These are phyloP conservation scores for Acrobeloides nanus DNA, from an alignment of 2,888 invertebrate species.

Conservation along the genomic window DNA sequence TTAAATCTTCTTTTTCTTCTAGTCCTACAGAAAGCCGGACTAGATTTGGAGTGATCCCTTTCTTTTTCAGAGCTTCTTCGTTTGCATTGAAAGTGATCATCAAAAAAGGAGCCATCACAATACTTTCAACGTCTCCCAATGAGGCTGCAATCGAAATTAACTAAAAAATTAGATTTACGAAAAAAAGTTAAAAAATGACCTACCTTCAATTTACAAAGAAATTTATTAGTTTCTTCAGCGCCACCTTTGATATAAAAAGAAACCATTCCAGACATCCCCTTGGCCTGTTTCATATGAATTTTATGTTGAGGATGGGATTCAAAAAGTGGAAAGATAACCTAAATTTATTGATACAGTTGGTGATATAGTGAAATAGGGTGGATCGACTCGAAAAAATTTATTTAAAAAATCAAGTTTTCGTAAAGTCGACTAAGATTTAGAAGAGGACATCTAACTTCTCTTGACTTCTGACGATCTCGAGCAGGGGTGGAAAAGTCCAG, in stretches of 20 bases:
- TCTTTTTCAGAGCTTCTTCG: conserved; percentile 64
- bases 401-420: too few relatives aligned
- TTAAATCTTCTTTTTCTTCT: conserved; percentile 76
- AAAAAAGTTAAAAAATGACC: not conserved
- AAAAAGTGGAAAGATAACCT: conserved; percentile 61
- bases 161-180: conserved; percentile 28
- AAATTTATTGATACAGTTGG: too few relatives aligned
- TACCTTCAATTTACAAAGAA: conserved; percentile 67
- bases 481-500: too few relatives aligned
- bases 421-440: too few relatives aligned
- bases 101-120: conserved; percentile 83
- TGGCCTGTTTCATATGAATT: conserved; percentile 70
- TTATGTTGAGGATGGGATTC: conserved; percentile 78
- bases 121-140: conserved; percentile 86
- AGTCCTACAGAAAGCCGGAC: conserved; percentile 82
- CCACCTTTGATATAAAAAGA: conserved; percentile 78
- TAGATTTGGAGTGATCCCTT: conserved; percentile 76
- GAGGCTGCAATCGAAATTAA: conserved; percentile 82
- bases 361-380: too few relatives aligned
- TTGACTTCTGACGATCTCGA: too few relatives aligned
- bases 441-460: too few relatives aligned
- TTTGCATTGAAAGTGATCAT: conserved; percentile 84
- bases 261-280: conserved; percentile 76
- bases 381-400: too few relatives aligned
- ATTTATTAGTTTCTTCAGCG: conserved; percentile 66